A percentile compares a stretch with the other conserved stretches of the same genome.
Conservation (phyloP, 2,113 vertebrate species). For the Gnathonemus longibarbis region DNA sequence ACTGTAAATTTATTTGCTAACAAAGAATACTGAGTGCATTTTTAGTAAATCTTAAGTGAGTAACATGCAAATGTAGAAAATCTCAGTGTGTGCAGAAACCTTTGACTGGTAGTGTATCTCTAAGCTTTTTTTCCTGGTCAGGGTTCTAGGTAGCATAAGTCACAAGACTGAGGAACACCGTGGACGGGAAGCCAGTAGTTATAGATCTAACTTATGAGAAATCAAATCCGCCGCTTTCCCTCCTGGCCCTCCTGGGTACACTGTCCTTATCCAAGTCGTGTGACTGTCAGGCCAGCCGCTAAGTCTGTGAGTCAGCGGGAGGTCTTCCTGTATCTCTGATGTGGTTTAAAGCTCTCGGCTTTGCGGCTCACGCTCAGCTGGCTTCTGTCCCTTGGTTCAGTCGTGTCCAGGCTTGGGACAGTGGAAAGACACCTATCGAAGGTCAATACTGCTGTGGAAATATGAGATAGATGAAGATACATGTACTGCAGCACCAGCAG, state of each 20-base stretch:
- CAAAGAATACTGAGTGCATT: too few species aligned
- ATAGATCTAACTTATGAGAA: background rate
- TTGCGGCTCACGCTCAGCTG: background rate
- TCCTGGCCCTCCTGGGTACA: background rate
- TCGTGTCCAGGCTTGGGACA: background rate
- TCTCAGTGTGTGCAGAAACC: too few species aligned
- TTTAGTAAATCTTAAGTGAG: too few species aligned
- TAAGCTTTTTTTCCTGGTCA: background rate
- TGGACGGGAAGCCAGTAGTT: background rate
- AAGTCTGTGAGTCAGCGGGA: background rate
- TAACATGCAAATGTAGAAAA: too few species aligned
- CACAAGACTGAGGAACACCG: background rate
- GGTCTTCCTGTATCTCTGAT: background rate
- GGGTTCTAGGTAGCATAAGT: background rate
- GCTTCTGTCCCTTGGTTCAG: background rate
- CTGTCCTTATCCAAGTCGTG: background rate
- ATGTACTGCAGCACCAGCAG: background rate
- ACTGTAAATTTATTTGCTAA: too few species aligned
- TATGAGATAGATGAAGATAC: background rate
- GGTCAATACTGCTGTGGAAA: background rate
- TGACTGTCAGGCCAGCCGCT: background rate
- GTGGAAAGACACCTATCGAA: background rate
- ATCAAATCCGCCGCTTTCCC: background rate
- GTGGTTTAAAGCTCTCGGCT: background rate
- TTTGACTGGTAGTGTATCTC: background rate